A percentile compares a stretch with the other conserved stretches of the same genome.
phyloP scores from a whole-genome alignment of 2,797 vertebrate species.

The Sebastolobus altivelis region DNA sequence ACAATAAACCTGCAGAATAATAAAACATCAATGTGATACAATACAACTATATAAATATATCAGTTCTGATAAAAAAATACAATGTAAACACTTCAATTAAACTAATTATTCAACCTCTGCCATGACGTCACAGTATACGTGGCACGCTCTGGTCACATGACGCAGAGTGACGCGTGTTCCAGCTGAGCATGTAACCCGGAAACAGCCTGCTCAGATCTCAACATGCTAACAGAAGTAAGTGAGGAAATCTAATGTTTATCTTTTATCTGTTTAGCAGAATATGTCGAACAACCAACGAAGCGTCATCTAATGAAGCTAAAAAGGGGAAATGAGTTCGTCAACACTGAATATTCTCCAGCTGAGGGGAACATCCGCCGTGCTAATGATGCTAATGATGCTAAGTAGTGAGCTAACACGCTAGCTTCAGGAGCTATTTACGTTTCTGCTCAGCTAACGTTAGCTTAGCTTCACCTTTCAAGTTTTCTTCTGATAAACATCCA shows the following conservation, averaged over 20 bases:
- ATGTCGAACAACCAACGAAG: rapidly evolving
- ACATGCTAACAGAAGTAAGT: constrained; percentile 76
- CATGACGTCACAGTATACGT: neutral
- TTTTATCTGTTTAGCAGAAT: rapidly evolving
- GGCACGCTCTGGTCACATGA: constrained; percentile 44
- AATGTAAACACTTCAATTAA: neutral
- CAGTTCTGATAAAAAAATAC: neutral
- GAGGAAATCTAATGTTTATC: rapidly evolving
- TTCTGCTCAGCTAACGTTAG: neutral
- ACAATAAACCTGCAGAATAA: neutral
- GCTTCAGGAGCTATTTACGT: neutral
- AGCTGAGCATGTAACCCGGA: constrained; percentile 61
- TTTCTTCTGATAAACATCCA: rapidly evolving
- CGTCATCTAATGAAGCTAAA: rapidly evolving
- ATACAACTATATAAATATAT: too few relatives aligned
- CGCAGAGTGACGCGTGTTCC: constrained; percentile 46
- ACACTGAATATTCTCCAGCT: rapidly evolving
- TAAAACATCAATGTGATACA: neutral
- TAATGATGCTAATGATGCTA: constrained; percentile 39
- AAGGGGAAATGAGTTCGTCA: rapidly evolving
- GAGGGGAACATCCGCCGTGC: neutral
- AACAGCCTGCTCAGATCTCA: constrained; percentile 33
- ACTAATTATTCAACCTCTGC: rapidly evolving
- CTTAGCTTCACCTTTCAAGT: neutral
- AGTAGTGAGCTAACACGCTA: constrained; percentile 37